A percentile compares a stretch with the other conserved stretches of the same genome.
These are phyloP conservation scores for Cetonia aurata DNA, from an alignment of 2,888 invertebrate genomes.

Conservation along the genomic window DNA sequence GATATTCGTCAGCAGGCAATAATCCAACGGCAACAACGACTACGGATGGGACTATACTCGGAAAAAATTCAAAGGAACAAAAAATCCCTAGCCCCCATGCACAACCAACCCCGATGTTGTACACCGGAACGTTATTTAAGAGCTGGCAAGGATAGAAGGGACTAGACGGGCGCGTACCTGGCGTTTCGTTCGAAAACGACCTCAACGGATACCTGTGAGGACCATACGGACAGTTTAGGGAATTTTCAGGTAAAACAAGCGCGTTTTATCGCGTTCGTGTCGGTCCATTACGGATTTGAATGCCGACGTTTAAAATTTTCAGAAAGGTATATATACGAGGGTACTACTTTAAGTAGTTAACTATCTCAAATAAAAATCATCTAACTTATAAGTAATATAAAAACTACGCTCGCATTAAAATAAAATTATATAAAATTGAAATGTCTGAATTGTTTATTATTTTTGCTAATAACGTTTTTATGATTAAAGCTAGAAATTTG, in stretches of 20 bases:
- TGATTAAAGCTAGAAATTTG: too few relatives aligned
- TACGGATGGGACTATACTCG: not conserved
- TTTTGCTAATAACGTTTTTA: too few relatives aligned
- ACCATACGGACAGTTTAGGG: slow-evolving; percentile 37
- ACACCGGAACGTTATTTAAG: slow-evolving; percentile 34
- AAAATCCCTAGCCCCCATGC: slow-evolving; percentile 28
- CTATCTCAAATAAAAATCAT: too few relatives aligned
- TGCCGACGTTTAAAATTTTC: slow-evolving; percentile 30
- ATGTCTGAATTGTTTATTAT: too few relatives aligned
- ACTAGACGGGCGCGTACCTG: slow-evolving; percentile 31
- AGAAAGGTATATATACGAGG: slow-evolving; percentile 15
- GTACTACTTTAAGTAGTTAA: not conserved
- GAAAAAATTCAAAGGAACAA: slow-evolving; percentile 36
- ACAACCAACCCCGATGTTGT: slow-evolving; percentile 4
- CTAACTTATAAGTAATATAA: too few relatives aligned
- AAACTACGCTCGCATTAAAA: too few relatives aligned
- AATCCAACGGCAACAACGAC: slow-evolving; percentile 22
- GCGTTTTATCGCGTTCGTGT: slow-evolving; percentile 27
- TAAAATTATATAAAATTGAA: too few relatives aligned
- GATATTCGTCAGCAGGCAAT: slow-evolving; percentile 35
- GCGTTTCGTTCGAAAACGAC: slow-evolving; percentile 28
- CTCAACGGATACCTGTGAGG: slow-evolving; percentile 32
- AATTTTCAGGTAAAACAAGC: slow-evolving; percentile 40
- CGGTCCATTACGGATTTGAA: slow-evolving; percentile 25
- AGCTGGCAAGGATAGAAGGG: slow-evolving; percentile 32